Conservation (phyloP, 35 echinoderm and acorn worm genomes). For the Ptychodera flava region DNA sequence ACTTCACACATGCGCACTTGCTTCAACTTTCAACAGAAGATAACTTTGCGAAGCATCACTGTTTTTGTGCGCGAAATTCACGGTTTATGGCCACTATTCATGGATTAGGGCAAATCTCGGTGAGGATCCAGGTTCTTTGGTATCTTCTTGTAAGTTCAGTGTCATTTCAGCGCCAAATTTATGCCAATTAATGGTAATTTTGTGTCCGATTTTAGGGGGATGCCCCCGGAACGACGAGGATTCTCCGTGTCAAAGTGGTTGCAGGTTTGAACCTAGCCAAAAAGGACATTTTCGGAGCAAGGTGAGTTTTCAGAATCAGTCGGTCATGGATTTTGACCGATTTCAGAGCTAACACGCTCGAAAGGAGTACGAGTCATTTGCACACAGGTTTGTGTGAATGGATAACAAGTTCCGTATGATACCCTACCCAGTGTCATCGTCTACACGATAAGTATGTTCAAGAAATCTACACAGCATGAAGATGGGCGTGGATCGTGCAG, state of each 20-base stretch:
- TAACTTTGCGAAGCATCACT: background rate
- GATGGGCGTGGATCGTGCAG: no score
- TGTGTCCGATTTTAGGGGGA: slow-evolving; percentile 26
- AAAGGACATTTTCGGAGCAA: slow-evolving; percentile 99
- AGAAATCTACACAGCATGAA: no score
- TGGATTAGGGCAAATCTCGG: slow-evolving; percentile 42
- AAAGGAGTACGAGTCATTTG: no score
- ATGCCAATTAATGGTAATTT: background rate
- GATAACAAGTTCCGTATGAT: no score
- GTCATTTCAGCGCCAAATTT: background rate
- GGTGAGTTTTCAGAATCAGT: slow-evolving; percentile 48
- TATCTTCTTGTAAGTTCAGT: slow-evolving; percentile 3
- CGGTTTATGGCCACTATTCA: slow-evolving; percentile 59
- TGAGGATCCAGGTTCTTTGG: slow-evolving; percentile 9
- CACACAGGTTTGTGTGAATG: no score
- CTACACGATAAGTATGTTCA: no score
- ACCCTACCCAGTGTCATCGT: no score
- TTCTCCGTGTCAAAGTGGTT: slow-evolving; percentile 65
- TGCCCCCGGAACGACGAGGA: slow-evolving; percentile 35
- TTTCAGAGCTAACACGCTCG: no score
- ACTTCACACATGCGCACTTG: background rate
- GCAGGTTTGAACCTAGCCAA: slow-evolving; percentile 81
- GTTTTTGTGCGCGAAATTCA: background rate
- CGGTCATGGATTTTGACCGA: no score
- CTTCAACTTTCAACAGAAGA: background rate